A percentile compares a stretch with the other conserved stretches of the same genome.
phyloP scores from a whole-genome alignment of 92 coral and sea anemone genomes.

The Phymanthus crucifer region DNA sequence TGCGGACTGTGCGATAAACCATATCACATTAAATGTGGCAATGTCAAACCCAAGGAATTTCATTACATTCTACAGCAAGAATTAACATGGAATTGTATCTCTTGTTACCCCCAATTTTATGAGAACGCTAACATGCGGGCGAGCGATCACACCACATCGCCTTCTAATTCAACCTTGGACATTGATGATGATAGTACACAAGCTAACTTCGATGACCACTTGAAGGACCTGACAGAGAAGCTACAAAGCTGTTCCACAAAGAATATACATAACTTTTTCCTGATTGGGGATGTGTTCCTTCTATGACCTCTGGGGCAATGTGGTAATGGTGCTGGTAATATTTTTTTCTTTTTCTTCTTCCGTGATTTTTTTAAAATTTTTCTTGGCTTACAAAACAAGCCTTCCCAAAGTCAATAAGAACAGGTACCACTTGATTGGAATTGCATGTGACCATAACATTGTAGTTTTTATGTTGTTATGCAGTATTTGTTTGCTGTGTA shows the following conservation, averaged over 20 bases:
- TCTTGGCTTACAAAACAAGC: constrained; percentile 12
- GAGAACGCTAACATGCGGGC: too few species aligned
- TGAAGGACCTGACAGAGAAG: too few species aligned
- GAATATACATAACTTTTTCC: constrained; percentile 33
- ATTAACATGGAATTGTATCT: too few species aligned
- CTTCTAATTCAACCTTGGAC: too few species aligned
- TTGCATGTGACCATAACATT: constrained; percentile 39
- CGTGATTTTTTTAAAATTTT: neutral
- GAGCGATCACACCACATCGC: too few species aligned
- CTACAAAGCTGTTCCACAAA: too few species aligned
- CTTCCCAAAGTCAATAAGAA: constrained; percentile 63
- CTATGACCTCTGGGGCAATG: constrained; percentile 45
- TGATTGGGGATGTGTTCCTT: constrained; percentile 28
- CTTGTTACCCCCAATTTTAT: too few species aligned
- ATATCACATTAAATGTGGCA: too few species aligned
- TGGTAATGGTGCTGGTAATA: constrained; percentile 22
- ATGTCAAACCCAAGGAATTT: constrained; percentile 11
- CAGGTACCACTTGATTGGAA: constrained; percentile 17
- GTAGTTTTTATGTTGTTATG: constrained; percentile 62
- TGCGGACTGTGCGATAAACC: too few species aligned
- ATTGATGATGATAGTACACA: too few species aligned
- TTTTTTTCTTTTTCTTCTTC: neutral
- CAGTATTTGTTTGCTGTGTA: constrained; percentile 45
- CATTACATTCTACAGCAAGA: too few species aligned
- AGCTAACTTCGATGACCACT: too few species aligned